A percentile compares a stretch with the other conserved stretches of the same genome.
Evolutionary conservation across 2,113 vertebrate genomes (phyloP).

Genomic region (Jaculus jaculus): DNA sequence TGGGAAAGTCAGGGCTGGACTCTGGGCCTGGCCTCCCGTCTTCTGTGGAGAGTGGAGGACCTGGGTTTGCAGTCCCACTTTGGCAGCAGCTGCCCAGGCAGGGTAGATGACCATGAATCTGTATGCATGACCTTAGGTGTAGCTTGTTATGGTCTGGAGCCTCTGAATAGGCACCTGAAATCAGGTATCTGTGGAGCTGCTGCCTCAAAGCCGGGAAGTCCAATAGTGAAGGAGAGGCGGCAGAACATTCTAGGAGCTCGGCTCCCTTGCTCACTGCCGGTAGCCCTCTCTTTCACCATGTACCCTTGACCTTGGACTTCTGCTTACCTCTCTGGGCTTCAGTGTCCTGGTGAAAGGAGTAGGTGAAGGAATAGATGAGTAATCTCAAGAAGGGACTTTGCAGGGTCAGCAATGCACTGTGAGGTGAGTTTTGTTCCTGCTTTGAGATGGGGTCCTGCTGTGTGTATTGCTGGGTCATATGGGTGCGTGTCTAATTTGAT

Average conservation of each 20-base stretch:
- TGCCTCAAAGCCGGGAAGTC: not conserved
- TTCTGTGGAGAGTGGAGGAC: not conserved
- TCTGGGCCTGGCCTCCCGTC: constrained; percentile 2
- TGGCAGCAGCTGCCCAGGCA: not conserved
- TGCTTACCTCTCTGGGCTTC: not conserved
- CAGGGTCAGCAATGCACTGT: not conserved
- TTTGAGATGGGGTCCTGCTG: not conserved
- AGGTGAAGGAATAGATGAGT: no score
- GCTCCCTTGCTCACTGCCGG: not conserved
- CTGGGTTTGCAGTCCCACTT: not conserved
- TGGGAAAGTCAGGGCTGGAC: not conserved
- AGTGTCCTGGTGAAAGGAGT: not conserved
- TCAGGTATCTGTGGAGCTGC: not conserved
- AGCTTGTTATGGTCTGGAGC: not conserved
- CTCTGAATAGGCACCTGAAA: not conserved
- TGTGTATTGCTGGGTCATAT: no score
- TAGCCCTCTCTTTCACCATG: not conserved
- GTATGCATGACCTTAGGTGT: not conserved
- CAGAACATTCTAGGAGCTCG: not conserved
- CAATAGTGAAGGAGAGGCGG: not conserved
- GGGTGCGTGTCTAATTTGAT: no score
- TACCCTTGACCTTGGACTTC: not conserved
- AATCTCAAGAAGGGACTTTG: not conserved
- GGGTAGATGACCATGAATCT: not conserved
- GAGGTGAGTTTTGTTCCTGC: not conserved